Percentiles rank a stretch among this genome's conserved stretches.
These are phyloP conservation scores for Lamellibrachia satsuma DNA, from an alignment of 2,888 invertebrate genomes.

Conservation along the genomic window DNA sequence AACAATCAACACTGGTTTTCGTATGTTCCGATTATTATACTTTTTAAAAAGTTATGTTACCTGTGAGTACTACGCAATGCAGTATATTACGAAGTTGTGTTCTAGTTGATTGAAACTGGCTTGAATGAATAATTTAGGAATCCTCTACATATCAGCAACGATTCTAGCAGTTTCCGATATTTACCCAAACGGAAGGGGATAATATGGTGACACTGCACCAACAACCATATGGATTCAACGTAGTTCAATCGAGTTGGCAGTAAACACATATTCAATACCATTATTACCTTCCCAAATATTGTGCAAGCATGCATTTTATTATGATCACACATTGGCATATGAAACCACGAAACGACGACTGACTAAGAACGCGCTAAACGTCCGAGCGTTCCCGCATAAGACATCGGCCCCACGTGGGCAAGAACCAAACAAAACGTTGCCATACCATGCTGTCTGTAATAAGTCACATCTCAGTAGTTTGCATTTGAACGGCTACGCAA, in stretches of 20 bases:
- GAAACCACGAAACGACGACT: not conserved
- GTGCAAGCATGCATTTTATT: not conserved
- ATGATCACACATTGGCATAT: not conserved
- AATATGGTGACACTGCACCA: not conserved
- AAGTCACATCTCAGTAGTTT: not conserved
- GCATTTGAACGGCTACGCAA: not conserved
- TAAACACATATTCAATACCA: conserved; percentile 3
- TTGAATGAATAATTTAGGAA: not conserved
- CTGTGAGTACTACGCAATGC: not conserved
- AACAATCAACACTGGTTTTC: not conserved
- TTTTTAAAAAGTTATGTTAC: not conserved
- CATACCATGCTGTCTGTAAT: not conserved
- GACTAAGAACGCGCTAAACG: not conserved
- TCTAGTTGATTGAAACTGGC: not conserved
- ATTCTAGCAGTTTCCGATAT: not conserved
- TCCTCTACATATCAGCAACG: not conserved
- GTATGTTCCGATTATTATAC: not conserved
- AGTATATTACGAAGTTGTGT: no score
- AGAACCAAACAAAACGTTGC: not conserved
- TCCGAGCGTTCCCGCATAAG: not conserved
- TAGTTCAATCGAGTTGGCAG: not conserved
- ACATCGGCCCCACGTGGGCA: not conserved
- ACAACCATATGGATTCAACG: conserved; percentile 4
- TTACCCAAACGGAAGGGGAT: not conserved
- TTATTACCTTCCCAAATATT: not conserved